Conservation (phyloP, 1,140 invertebrate genomes). For the Charaxes varanes region DNA sequence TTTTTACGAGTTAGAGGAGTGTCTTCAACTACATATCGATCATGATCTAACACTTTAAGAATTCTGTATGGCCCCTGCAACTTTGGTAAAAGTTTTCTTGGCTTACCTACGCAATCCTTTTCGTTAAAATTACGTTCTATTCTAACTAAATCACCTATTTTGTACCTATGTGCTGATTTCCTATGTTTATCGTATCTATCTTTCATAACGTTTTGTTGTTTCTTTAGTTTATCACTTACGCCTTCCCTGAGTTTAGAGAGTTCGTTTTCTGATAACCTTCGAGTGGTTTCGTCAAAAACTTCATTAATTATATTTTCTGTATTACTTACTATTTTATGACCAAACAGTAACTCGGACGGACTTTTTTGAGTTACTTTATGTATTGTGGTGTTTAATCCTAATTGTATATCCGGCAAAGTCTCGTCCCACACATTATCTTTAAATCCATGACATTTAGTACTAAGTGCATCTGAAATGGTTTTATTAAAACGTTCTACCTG, state of each 20-base stretch:
- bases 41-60: conserved; percentile 14
- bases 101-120: not conserved
- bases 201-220: conserved; percentile 11
- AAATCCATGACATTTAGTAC: conserved; percentile 19
- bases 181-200: conserved; percentile 16
- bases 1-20: conserved; percentile 15
- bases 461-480: conserved; percentile 22
- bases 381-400: conserved; percentile 31
- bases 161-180: conserved; percentile 10
- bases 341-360: conserved; percentile 30
- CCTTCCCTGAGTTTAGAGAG: no score
- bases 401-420: conserved; percentile 22
- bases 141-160: conserved; percentile 7
- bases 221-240: conserved; percentile 9
- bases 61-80: conserved; percentile 17
- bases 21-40: conserved; percentile 18
- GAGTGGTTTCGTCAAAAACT: not conserved
- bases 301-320: conserved; percentile 10
- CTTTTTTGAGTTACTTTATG: conserved; percentile 28
- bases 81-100: conserved; percentile 3
- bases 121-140: not conserved
- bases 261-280: no score
- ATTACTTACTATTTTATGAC: conserved; percentile 17
- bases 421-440: conserved; percentile 30
- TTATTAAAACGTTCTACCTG: conserved; percentile 29